These are phyloP conservation scores for Haliaeetus leucogaster DNA, from an alignment of 2,113 vertebrate species.

Conservation along the genomic window DNA sequence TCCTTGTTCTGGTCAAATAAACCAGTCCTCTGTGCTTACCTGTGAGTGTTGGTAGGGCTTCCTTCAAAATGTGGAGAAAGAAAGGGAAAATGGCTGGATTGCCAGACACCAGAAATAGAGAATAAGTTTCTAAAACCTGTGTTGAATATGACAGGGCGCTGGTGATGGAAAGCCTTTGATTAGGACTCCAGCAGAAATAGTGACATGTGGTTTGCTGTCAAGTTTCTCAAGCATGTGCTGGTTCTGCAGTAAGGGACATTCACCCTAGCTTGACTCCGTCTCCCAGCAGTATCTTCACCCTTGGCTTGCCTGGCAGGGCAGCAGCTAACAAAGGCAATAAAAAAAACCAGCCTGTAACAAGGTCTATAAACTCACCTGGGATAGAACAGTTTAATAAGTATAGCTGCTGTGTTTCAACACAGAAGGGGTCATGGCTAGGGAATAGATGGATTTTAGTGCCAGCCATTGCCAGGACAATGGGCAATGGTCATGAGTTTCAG, in stretches of 20 bases:
- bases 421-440: neutral
- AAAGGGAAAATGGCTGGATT: neutral
- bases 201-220: neutral
- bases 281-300: neutral
- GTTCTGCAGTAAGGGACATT: neutral
- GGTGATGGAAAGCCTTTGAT: neutral
- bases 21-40: neutral
- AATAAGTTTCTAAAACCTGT: neutral
- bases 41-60: neutral
- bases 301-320: neutral
- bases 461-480: neutral
- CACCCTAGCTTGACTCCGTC: neutral
- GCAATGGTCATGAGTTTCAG: neutral
- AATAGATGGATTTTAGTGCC: neutral
- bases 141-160: neutral
- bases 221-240: neutral
- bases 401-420: neutral
- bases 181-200: neutral
- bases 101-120: neutral
- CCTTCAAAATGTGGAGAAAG: neutral
- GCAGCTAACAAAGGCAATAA: neutral
- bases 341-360: neutral
- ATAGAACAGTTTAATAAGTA: neutral
- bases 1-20: neutral
- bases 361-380: neutral